Percentiles rank a stretch among this genome's conserved stretches.
Conservation (phyloP, 2,113 vertebrate species). For the Hippocampus guttulatus region DNA sequence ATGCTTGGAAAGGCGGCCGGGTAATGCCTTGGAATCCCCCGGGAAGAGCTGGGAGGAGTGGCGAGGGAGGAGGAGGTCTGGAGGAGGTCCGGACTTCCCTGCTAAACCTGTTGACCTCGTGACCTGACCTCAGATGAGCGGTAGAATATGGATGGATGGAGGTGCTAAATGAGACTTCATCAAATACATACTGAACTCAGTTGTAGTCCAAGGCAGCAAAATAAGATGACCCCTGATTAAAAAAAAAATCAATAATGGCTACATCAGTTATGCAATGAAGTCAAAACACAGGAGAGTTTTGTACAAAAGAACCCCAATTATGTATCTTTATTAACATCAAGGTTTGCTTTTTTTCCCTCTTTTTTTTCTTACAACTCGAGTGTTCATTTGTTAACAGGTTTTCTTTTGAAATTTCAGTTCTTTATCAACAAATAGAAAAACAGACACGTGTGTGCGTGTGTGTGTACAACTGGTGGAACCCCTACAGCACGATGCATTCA, state of each 20-base stretch:
- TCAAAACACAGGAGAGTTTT: constrained; percentile 50
- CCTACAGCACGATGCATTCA: constrained; percentile 99
- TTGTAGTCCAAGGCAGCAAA: background rate
- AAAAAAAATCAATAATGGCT: constrained; percentile 17
- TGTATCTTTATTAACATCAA: constrained; percentile 99
- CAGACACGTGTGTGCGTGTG: constrained; percentile 77
- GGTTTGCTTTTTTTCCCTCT: constrained; percentile 62
- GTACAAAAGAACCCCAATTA: constrained; percentile 96
- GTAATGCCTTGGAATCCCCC: no score
- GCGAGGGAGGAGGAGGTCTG: no score
- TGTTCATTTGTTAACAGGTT: constrained; percentile 48
- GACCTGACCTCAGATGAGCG: no score
- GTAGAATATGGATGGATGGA: no score
- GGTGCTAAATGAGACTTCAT: no score
- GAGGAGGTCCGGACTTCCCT: no score
- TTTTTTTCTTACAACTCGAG: background rate
- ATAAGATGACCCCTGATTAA: background rate
- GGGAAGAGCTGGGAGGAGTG: no score
- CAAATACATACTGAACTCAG: background rate
- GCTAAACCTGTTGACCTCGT: no score
- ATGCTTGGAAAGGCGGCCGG: no score
- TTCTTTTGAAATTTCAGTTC: constrained; percentile 74
- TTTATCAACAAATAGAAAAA: constrained; percentile 99
- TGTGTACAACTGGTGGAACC: constrained; percentile 93
- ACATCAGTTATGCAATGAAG: background rate